Percentiles rank a stretch among this genome's conserved stretches.
Conservation (phyloP, 1,140 invertebrate species). For the Alviniconcha marisindica region DNA sequence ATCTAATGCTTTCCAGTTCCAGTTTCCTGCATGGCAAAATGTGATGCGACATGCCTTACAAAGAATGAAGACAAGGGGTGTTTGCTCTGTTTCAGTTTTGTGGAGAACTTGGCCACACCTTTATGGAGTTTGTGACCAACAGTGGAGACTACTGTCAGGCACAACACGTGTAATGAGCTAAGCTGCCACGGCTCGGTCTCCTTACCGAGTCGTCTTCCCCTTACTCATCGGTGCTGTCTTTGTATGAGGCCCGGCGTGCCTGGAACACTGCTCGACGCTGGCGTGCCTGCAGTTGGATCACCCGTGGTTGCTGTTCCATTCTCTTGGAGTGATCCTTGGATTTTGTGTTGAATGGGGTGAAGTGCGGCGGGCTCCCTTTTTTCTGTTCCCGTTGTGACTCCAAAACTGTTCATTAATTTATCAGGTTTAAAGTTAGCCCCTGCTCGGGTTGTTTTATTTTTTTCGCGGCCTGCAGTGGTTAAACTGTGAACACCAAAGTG, state of each 20-base stretch:
- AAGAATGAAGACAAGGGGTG: too few relatives aligned
- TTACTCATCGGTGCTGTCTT: background rate
- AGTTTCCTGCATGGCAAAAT: too few relatives aligned
- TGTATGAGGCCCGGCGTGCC: background rate
- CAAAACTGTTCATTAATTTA: background rate
- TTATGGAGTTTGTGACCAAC: slow-evolving; percentile 94
- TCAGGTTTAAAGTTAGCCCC: background rate
- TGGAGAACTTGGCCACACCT: slow-evolving; percentile 86
- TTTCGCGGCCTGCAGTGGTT: background rate
- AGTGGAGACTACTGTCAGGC: slow-evolving; percentile 85
- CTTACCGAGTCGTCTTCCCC: background rate
- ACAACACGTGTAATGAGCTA: slow-evolving; percentile 63
- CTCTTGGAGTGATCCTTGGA: background rate
- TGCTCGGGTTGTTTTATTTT: too few relatives aligned
- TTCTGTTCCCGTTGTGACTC: background rate
- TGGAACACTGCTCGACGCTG: background rate
- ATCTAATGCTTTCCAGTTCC: too few relatives aligned
- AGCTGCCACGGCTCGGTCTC: background rate
- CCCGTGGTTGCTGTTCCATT: background rate
- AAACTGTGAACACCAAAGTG: background rate
- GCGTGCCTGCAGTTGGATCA: background rate
- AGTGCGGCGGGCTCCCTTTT: background rate
- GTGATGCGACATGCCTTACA: too few relatives aligned
- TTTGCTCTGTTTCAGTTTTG: slow-evolving; percentile 79
- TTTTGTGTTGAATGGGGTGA: slow-evolving; percentile 13